Evolutionary conservation across 2,113 vertebrate species (phyloP), one percentile per base, ranked within the genome.

Genomic region (Nettapus auritus): DNA sequence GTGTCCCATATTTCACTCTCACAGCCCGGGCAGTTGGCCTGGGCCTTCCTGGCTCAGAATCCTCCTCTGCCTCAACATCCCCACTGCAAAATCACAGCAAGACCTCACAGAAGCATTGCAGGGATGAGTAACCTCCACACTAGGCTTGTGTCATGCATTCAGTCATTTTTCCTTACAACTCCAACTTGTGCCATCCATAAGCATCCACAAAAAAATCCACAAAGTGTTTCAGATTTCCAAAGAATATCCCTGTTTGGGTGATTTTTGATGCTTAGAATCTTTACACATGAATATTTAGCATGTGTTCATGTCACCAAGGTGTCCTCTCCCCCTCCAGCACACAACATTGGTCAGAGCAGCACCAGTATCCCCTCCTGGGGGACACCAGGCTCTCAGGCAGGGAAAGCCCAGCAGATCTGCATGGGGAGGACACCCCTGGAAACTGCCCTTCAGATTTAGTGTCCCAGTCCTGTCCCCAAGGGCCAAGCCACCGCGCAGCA

Each of bases 91-190:
- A 34, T 16, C 34, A 19, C 78, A 88, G 88, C 66, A 79, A 86
- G 22, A 25, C 56, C 76, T 48, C 42, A 4, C 36, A 38, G 42
- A 28, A 66, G 29, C 1, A 5, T 0, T 48, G 8, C 2, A 6
- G 19, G 53, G 15, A 6, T 20, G 5, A 44, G 38, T 16, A 26
- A 46, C 9, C 36, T 28, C n/a, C 13, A 1, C 2, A 5, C 2
- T 23, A 0, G 0, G 28, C 82, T 60, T 18, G 5, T 16, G 14
- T 8, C 10, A 10, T 5, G 1, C 23, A 28, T 48, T 53, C 62
- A 25, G 23, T 5, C 10, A 4, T 36, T 70, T 87, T 42, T 15
- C 40, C 46, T 69, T 76, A 36, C 57, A 83, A 53, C 18, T 53
- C 48, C 63, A 67, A 2, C 13, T 66, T 34, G 16, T 46, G 22